Conservation (phyloP, 1,140 invertebrate species). For the Lasioglossum baleicum region DNA sequence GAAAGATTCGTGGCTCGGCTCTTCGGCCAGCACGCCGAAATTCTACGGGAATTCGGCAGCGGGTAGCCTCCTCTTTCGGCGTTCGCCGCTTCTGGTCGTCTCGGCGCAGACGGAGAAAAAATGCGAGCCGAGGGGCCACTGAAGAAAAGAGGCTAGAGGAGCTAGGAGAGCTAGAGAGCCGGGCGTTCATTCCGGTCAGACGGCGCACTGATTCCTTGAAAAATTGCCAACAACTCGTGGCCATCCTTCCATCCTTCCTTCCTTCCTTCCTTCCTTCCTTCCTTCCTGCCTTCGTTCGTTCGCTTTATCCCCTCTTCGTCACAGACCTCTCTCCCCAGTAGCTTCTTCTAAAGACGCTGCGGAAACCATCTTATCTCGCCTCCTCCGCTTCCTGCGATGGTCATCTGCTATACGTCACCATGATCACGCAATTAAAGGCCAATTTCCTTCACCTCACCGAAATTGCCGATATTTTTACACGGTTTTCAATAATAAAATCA, state of each 20-base stretch:
- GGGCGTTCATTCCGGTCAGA: conserved; percentile 69
- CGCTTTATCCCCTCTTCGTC: background rate
- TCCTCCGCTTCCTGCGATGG: background rate
- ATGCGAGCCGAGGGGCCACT: background rate
- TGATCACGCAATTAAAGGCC: background rate
- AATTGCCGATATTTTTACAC: too few relatives aligned
- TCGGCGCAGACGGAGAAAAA: conserved; percentile 9
- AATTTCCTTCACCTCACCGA: too few relatives aligned
- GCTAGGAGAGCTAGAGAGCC: background rate
- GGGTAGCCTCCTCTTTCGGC: conserved; percentile 1
- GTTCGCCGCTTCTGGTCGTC: background rate
- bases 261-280: conserved; percentile 23
- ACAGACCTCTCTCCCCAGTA: conserved; percentile 7
- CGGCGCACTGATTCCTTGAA: conserved; percentile 71
- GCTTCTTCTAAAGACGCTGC: background rate
- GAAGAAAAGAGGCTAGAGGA: conserved; percentile 31
- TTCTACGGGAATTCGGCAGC: conserved; percentile 35
- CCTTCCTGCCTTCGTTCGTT: conserved; percentile 17
- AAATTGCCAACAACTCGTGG: conserved; percentile 68
- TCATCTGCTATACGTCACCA: background rate
- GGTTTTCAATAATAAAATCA: too few relatives aligned
- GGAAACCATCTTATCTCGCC: conserved; percentile 28
- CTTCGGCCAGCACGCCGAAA: conserved; percentile 14
- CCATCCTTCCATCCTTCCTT: conserved; percentile 5
- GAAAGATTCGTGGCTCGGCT: conserved; percentile 8